Percentiles rank a stretch among this genome's conserved stretches.
Conservation (phyloP, 2,113 vertebrate species). For the Notarius quadriscutis region DNA sequence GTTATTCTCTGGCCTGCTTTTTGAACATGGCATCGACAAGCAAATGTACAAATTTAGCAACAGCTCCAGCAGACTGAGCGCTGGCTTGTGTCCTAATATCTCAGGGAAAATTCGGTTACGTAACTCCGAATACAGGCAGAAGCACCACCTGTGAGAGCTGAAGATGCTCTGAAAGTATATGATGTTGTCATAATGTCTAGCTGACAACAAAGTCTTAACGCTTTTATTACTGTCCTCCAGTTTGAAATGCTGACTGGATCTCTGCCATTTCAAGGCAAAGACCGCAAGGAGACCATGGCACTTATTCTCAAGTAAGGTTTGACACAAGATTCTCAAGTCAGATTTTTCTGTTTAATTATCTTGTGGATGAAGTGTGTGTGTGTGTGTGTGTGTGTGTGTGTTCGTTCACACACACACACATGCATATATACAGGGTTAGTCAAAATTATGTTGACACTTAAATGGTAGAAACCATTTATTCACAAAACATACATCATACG, state of each 20-base stretch:
- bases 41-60: conserved; percentile 27
- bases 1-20: conserved; percentile 5
- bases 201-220: conserved; percentile 16
- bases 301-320: conserved; percentile 94
- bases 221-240: conserved; percentile 68
- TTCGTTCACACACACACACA: too few relatives aligned
- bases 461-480: too few relatives aligned
- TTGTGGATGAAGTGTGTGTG: too few relatives aligned
- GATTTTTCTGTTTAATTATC: too few relatives aligned
- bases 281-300: conserved; percentile 97
- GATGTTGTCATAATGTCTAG: conserved; percentile 10
- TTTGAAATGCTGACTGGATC: conserved; percentile 98
- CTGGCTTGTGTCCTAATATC: conserved; percentile 19
- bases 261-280: conserved; percentile 95
- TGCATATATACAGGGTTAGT: too few relatives aligned
- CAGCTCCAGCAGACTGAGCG: conserved; percentile 5
- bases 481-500: too few relatives aligned
- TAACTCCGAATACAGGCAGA: conserved; percentile 3
- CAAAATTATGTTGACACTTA: too few relatives aligned
- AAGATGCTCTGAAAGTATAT: conserved; percentile 36
- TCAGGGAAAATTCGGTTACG: conserved; percentile 15
- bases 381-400: too few relatives aligned
- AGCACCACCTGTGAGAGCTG: neutral
- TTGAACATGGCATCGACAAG: neutral
- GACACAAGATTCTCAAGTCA: too few relatives aligned